Conservation (phyloP, 2,888 invertebrate species). For the Clistopyga incitator region DNA sequence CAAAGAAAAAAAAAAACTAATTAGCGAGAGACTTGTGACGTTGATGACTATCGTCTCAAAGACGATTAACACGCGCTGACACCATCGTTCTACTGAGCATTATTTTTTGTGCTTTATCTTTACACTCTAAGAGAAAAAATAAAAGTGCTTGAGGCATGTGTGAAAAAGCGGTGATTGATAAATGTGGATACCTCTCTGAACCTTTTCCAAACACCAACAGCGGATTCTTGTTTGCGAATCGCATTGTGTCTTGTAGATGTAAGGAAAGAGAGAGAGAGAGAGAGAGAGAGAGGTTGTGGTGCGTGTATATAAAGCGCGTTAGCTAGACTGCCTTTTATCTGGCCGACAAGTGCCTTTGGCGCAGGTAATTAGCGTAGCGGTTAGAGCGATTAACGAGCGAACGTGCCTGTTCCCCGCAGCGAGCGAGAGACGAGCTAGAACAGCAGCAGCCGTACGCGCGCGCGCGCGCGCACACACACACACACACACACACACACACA, state of each 20-base stretch:
- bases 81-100: conserved; percentile 43
- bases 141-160: background rate
- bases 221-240: background rate
- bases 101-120: conserved; percentile 2
- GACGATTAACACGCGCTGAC: conserved; percentile 55
- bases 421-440: conserved; percentile 43
- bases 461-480: conserved; percentile 32
- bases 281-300: conserved; percentile 16
- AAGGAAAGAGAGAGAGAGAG: background rate
- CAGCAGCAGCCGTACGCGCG: conserved; percentile 49
- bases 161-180: background rate
- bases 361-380: conserved; percentile 71
- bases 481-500: conserved; percentile 11
- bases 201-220: background rate
- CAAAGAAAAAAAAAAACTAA: conserved; percentile 32
- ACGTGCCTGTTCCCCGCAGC: conserved; percentile 61
- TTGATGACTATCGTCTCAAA: conserved; percentile 39
- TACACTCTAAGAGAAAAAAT: background rate
- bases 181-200: background rate
- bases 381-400: conserved; percentile 71
- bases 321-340: conserved; percentile 68
- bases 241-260: background rate
- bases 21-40: conserved; percentile 52
- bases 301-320: conserved; percentile 36
- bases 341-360: conserved; percentile 71